These are phyloP conservation scores for Epinephelus lanceolatus DNA, from an alignment of 2,113 vertebrate genomes.

Conservation along the genomic window DNA sequence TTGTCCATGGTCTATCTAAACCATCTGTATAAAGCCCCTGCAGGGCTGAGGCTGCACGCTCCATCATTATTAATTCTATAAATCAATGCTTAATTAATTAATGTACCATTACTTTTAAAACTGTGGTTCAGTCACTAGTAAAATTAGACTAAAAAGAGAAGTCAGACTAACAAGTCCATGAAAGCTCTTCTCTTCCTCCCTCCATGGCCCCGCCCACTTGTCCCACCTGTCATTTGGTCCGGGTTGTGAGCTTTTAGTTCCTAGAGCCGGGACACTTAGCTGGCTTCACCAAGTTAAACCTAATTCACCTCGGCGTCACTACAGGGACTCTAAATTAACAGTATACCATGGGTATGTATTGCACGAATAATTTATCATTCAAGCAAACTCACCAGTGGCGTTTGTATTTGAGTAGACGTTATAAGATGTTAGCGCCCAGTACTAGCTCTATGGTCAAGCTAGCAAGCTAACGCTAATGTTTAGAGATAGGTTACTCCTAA, in stretches of 20 bases:
- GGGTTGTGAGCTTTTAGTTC: slow-evolving; percentile 38
- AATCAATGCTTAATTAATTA: too few relatives aligned
- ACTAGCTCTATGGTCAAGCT: neutral
- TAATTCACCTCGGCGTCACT: neutral
- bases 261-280: slow-evolving; percentile 5
- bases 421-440: neutral
- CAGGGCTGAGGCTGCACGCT: too few relatives aligned
- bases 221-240: slow-evolving; percentile 41
- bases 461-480: slow-evolving; percentile 32
- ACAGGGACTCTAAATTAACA: neutral
- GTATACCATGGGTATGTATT: slow-evolving; percentile 75
- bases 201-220: slow-evolving; percentile 41
- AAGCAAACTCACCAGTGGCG: neutral
- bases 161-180: neutral
- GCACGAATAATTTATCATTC: neutral
- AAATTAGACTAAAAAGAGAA: neutral
- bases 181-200: neutral
- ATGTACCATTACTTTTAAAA: neutral
- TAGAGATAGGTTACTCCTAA: neutral
- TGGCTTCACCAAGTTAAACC: slow-evolving; percentile 1
- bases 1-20: too few relatives aligned
- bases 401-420: neutral
- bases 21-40: too few relatives aligned
- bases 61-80: too few relatives aligned
- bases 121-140: too few relatives aligned